A percentile compares a stretch with the other conserved stretches of the same genome.
Conservation (phyloP, 2,888 invertebrate genomes). For the Dasypolia templi region DNA sequence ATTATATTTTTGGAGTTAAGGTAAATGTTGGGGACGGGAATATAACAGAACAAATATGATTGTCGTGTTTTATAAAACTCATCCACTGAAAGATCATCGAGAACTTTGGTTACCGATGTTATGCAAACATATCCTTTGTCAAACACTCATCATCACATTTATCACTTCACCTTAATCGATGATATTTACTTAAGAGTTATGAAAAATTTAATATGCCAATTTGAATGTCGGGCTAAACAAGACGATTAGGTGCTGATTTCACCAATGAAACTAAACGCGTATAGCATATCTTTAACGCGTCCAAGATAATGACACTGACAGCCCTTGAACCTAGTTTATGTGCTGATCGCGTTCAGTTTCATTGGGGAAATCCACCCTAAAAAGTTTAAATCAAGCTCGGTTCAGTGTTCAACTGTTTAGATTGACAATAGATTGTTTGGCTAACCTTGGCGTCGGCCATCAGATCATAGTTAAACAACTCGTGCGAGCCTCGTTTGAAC, state of each 20-base stretch:
- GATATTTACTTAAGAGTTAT: neutral
- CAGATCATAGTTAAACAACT: conserved; percentile 10
- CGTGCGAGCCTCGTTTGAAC: neutral
- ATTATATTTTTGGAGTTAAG: neutral
- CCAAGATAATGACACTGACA: too few species aligned
- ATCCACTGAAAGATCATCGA: neutral
- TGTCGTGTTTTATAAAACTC: neutral
- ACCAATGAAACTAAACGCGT: too few species aligned
- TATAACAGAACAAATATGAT: neutral
- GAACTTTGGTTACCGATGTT: neutral
- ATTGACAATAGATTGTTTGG: conserved; percentile 4
- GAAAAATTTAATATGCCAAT: conserved; percentile 5
- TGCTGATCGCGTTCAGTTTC: too few species aligned
- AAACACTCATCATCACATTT: neutral
- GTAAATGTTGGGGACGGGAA: neutral
- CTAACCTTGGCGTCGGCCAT: conserved; percentile 9
- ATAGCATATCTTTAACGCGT: too few species aligned
- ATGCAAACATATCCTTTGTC: neutral
- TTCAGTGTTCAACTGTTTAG: neutral
- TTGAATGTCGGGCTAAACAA: conserved; percentile 19
- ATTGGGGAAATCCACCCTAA: too few species aligned
- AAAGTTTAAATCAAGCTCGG: neutral
- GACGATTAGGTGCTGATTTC: too few species aligned
- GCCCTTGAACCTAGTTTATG: too few species aligned
- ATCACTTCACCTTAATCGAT: conserved; percentile 11